Evolutionary conservation across 2,113 vertebrate species (phyloP).

Genomic region (Equus przewalskii): DNA sequence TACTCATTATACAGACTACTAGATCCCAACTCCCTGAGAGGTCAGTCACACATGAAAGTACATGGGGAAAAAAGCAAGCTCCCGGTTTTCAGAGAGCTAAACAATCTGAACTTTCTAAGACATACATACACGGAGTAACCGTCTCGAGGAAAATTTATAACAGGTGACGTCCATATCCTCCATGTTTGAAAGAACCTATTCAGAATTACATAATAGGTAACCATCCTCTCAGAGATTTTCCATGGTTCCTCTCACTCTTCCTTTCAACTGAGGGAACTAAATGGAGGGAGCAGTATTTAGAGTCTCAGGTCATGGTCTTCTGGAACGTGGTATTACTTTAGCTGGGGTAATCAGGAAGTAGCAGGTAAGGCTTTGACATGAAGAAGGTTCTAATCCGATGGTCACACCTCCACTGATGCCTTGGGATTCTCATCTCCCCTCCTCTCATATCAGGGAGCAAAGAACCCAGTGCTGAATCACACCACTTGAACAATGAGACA

Average conservation of each 20-base stretch:
- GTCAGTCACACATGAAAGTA: background rate
- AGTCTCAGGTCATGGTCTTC: background rate
- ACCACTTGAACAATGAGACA: conserved; percentile 16
- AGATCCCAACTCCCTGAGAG: background rate
- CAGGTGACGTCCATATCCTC: background rate
- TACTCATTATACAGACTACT: background rate
- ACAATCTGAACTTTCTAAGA: background rate
- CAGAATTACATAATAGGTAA: background rate
- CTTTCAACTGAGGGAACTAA: background rate
- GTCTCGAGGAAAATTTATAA: background rate
- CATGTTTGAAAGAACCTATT: background rate
- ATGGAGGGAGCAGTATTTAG: background rate
- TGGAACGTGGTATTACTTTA: background rate
- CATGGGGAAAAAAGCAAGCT: background rate
- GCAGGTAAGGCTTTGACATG: background rate
- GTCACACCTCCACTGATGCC: background rate
- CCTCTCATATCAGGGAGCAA: too few species aligned
- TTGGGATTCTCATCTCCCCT: background rate
- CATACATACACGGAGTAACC: background rate
- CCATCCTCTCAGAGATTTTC: background rate
- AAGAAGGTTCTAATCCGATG: background rate
- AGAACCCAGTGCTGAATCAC: background rate
- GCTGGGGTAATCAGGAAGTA: background rate
- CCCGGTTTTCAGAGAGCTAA: background rate
- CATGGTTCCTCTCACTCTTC: background rate